These are phyloP conservation scores for Philaethria dido DNA, from an alignment of 2,888 invertebrate genomes.

Conservation along the genomic window DNA sequence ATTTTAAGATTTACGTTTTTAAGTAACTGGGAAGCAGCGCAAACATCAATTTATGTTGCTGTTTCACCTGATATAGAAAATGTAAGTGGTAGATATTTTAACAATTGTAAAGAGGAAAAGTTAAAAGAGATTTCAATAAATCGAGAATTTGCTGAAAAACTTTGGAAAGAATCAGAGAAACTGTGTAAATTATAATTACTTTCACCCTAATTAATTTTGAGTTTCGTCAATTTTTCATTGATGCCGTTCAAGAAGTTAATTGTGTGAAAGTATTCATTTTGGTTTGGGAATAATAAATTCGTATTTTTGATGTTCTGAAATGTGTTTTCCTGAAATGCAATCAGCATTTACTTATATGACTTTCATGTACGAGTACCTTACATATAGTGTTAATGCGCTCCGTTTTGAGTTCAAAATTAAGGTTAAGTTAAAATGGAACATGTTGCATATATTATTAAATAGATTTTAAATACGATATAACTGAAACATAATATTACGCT, in stretches of 20 bases:
- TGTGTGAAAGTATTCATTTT: background rate
- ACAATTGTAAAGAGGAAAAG: slow-evolving; percentile 6
- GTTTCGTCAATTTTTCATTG: background rate
- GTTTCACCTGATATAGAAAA: slow-evolving; percentile 6
- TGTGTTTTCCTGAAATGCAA: background rate
- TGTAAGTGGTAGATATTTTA: slow-evolving; percentile 13
- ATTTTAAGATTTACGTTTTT: background rate
- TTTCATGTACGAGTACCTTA: background rate
- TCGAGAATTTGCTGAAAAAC: background rate
- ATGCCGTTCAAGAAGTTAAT: background rate
- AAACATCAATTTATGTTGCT: slow-evolving; percentile 14
- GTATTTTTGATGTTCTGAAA: no score
- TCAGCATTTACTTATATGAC: background rate
- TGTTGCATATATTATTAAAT: slow-evolving; percentile 3
- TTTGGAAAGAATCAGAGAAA: slow-evolving; percentile 15
- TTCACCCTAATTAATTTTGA: no score
- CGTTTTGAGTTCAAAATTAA: background rate
- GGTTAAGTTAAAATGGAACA: background rate
- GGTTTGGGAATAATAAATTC: background rate
- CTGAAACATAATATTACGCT: background rate
- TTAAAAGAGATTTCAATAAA: background rate
- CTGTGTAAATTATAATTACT: background rate
- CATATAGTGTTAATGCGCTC: background rate
- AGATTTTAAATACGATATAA: background rate
- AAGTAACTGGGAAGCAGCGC: slow-evolving; percentile 21